Evolutionary conservation across 2,113 vertebrate species (phyloP).

Genomic region (Paramisgurnus dabryanus): DNA sequence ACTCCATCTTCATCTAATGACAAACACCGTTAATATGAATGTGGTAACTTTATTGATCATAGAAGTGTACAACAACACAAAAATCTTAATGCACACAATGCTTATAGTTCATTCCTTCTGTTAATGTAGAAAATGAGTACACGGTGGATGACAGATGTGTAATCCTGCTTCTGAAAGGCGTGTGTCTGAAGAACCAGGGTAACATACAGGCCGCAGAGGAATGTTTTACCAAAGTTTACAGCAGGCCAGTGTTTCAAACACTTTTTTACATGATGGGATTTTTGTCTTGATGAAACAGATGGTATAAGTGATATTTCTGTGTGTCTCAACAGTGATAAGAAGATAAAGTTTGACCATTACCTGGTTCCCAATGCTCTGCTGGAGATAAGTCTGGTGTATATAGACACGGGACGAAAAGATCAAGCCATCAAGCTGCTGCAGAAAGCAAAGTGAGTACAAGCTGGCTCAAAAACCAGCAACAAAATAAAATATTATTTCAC

Average conservation of each 20-base stretch:
- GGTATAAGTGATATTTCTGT: slow-evolving; percentile 40
- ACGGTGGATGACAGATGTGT: slow-evolving; percentile 71
- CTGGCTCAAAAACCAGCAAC: background rate
- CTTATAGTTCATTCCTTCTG: background rate
- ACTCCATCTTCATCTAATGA: background rate
- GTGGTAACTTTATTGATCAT: too few species aligned
- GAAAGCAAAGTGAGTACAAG: slow-evolving; percentile 76
- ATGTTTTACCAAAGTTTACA: slow-evolving; percentile 69
- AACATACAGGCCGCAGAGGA: slow-evolving; percentile 70
- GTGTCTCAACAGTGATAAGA: slow-evolving; percentile 73
- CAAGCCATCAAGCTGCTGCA: slow-evolving; percentile 75
- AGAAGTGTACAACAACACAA: too few species aligned
- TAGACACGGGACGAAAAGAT: slow-evolving; percentile 71
- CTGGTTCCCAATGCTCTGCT: slow-evolving; percentile 77
- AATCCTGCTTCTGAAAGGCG: slow-evolving; percentile 76
- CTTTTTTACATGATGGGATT: background rate
- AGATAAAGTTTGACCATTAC: slow-evolving; percentile 77
- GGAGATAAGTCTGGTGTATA: slow-evolving; percentile 76
- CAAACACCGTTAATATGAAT: too few species aligned
- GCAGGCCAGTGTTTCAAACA: slow-evolving; percentile 62
- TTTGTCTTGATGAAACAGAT: background rate
- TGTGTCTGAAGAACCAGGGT: slow-evolving; percentile 78
- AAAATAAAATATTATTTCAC: background rate
- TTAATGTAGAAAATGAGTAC: slow-evolving; percentile 69
- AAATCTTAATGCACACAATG: background rate